Percentiles rank a stretch among this genome's conserved stretches.
Evolutionary conservation across 2,113 vertebrate genomes (phyloP).

Genomic region (Pseudorasbora parva): DNA sequence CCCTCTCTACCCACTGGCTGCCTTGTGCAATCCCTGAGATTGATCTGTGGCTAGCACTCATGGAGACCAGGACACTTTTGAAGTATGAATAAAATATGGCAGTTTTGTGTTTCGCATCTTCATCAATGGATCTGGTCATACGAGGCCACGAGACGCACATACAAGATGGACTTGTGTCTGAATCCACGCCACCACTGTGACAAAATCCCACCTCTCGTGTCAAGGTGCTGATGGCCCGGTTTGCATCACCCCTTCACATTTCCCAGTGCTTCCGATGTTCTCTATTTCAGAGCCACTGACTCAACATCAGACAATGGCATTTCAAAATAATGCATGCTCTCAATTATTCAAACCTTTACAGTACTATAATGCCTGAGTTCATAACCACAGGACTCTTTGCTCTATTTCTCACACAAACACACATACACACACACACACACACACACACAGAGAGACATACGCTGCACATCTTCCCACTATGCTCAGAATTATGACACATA

Average conservation of each 20-base stretch:
- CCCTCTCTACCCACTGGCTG: slow-evolving; percentile 69
- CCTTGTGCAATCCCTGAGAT: slow-evolving; percentile 73
- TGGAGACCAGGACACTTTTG: slow-evolving; percentile 68
- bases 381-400: slow-evolving; percentile 59
- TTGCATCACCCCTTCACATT: slow-evolving; percentile 70
- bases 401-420: neutral
- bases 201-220: slow-evolving; percentile 46
- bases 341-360: slow-evolving; percentile 74
- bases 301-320: slow-evolving; percentile 72
- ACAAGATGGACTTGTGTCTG: slow-evolving; percentile 32
- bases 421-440: slow-evolving; percentile 22
- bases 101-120: slow-evolving; percentile 69
- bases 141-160: slow-evolving; percentile 31
- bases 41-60: slow-evolving; percentile 74
- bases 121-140: slow-evolving; percentile 51
- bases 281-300: slow-evolving; percentile 73
- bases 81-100: slow-evolving; percentile 81
- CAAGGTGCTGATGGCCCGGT: slow-evolving; percentile 17
- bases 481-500: slow-evolving; percentile 75
- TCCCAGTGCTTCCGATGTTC: slow-evolving; percentile 69
- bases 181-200: slow-evolving; percentile 37
- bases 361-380: slow-evolving; percentile 69
- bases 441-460: slow-evolving; percentile 51
- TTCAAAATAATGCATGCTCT: slow-evolving; percentile 75
- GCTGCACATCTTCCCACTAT: slow-evolving; percentile 75